Evolutionary conservation across 2,888 invertebrate genomes (phyloP), one percentile per base, ranked within the genome.

Genomic region (Girardia tigrina): DNA sequence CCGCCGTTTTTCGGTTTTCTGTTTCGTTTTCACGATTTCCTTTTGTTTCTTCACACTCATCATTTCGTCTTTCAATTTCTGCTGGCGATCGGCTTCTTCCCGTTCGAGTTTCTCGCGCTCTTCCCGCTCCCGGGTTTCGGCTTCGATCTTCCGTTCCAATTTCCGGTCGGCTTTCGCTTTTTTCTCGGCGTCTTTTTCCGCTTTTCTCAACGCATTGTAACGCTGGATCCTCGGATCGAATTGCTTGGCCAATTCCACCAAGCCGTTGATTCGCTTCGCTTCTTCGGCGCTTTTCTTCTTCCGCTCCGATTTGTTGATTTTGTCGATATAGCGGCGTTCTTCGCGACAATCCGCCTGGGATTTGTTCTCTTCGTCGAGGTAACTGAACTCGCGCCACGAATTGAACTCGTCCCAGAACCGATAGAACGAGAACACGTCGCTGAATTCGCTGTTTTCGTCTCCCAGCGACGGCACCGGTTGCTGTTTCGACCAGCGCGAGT

Each of bases 311-410:
- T 93, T 94, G 84, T 99, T 99, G 84, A 94, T 91, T 85, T 94
- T 97, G 82, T 99, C 98, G 82, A 99, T 97, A 91, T 94, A 97
- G 78, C 93, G 88, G 71, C 98, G 87, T 85, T 95, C 95, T 80
- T 95, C 95, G 0, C 97, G 89, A 84, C 83, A 83, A 77, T 29
- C 71, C 8, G 28, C 28, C 81, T 91, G 92, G 82, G 97, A 94
- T 83, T 97, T 97, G 82, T 97, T 97, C 83, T 98, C 97, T 85
- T 97, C 95, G 83, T 99, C 98, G 79, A 94, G 86, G 83, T 98
- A 99, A 0, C 97, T 97, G 85, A 91, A 99, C 83, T 99, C 98
- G 78, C 98, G 88, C 98, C 98, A 99, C 0, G 97, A 95, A 79
- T 94, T 93, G 85, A 97, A 98, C 81, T 92, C 90, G 84, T 86